Base-by-base conservation (phyloP, 2,888 invertebrate genomes). In the Pterobdella sp. region DNA sequence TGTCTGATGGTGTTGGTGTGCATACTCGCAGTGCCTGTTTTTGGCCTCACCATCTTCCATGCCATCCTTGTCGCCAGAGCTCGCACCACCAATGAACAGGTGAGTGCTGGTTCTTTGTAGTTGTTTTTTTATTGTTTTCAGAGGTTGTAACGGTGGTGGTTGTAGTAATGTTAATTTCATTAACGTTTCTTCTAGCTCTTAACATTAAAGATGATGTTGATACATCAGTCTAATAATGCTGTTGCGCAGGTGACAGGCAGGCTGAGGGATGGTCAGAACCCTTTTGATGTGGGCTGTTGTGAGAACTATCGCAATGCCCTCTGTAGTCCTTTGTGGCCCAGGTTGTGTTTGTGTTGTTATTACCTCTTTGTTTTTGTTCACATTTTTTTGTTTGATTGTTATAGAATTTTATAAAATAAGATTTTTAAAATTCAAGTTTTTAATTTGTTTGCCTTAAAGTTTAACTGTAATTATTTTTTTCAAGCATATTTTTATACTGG, bases 251-350 rank as follows among this genome's bases (percentile, higher is more conserved):
- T 98, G 76, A 98, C 98, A 26, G 96, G 96, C 73, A 97, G 97
- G 87, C 98, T 97, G 87, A 93, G 94, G 82, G 94, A 94, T 73
- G 97, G 95, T 56, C 94, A 93, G 85, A 98, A 98, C 87, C 98
- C 98, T 72, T 98, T 98, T 86, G 94, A 94, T 1, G 88, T 90
- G 81, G 96, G 96, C 42, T 97, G 96, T 84, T 91, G 91, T 88
- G 88, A 90, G 82, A 98, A 98, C 85, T 94, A 95, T 85, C 92
- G 92, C 84, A 92, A 92, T 83, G 90, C 93, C 76, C 90, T 97
- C 81, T 97, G 94, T 84, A 94, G 95, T 42, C 74, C 74, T n/a
- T 29, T 74, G 26, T 75, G 75, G 75, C 75, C 75, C 10, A 69
- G 66, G 75, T 73, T 56, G 37, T 29, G 42, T 7, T 31, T 69